Conservation (phyloP, 2,888 invertebrate species). For the Orthonychiurus folsomi region DNA sequence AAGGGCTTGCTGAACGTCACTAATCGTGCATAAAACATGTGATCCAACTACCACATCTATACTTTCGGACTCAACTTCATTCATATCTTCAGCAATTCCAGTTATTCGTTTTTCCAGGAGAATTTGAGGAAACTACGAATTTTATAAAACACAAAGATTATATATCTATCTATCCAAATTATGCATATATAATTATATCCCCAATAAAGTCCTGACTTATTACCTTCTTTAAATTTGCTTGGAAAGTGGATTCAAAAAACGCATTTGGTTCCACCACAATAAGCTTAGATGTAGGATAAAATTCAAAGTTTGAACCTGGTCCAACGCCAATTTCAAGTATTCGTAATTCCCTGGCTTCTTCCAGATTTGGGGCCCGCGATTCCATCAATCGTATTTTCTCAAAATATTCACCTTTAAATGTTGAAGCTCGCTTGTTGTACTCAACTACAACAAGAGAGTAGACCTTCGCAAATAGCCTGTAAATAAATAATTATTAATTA, state of each 20-base stretch:
- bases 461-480: too few relatives aligned
- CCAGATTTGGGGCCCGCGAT: not conserved
- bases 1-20: constrained; percentile 32
- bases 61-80: constrained; percentile 33
- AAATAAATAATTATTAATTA: too few relatives aligned
- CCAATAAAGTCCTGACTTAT: too few relatives aligned
- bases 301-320: constrained; percentile 22
- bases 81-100: constrained; percentile 36
- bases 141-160: too few relatives aligned
- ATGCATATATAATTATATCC: not conserved
- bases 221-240: constrained; percentile 3
- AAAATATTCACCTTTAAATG: not conserved
- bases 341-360: too few relatives aligned
- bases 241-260: constrained; percentile 32
- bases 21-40: constrained; percentile 41
- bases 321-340: constrained; percentile 38
- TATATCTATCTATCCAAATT: constrained; percentile 8
- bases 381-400: not conserved
- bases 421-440: too few relatives aligned
- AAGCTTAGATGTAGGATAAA: constrained; percentile 17
- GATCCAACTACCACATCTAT: constrained; percentile 42
- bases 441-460: too few relatives aligned
- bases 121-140: constrained; percentile 34
- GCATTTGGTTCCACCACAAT: constrained; percentile 35
- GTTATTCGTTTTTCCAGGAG: constrained; percentile 31